These are phyloP conservation scores for Rhamnusium bicolor DNA, from an alignment of 2,888 invertebrate species.

Conservation along the genomic window DNA sequence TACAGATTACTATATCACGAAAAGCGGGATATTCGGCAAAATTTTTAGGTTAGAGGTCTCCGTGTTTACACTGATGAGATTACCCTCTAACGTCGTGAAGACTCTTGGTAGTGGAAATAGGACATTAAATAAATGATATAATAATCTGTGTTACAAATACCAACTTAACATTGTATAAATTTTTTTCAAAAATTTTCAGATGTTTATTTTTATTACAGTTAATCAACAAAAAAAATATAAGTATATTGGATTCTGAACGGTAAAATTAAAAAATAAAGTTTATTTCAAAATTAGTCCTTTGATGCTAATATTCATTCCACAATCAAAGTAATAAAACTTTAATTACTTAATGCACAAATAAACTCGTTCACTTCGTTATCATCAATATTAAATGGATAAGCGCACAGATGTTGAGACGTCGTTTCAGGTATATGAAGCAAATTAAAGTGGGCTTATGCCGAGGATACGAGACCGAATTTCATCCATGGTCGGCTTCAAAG, in stretches of 20 bases:
- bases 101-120: too few species aligned
- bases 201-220: not conserved
- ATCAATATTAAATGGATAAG: conserved; percentile 1
- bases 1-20: too few species aligned
- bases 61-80: too few species aligned
- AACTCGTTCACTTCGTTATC: not conserved
- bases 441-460: conserved; percentile 50
- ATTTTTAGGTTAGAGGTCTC: too few species aligned
- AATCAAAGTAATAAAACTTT: conserved; percentile 6
- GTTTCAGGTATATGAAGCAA: conserved; percentile 59
- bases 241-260: not conserved
- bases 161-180: too few species aligned
- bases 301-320: not conserved
- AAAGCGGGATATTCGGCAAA: too few species aligned
- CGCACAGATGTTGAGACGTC: conserved; percentile 16
- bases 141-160: too few species aligned
- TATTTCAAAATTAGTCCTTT: not conserved
- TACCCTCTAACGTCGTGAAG: too few species aligned
- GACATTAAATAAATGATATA: too few species aligned
- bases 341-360: not conserved
- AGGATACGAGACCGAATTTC: conserved; percentile 58
- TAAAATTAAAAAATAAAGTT: not conserved
- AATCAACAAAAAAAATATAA: not conserved
- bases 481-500: conserved; percentile 63
- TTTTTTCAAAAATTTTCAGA: too few species aligned